Evolutionary conservation across 2,113 vertebrate species (phyloP), one percentile per base, ranked within the genome.

Genomic region (Pionites leucogaster): DNA sequence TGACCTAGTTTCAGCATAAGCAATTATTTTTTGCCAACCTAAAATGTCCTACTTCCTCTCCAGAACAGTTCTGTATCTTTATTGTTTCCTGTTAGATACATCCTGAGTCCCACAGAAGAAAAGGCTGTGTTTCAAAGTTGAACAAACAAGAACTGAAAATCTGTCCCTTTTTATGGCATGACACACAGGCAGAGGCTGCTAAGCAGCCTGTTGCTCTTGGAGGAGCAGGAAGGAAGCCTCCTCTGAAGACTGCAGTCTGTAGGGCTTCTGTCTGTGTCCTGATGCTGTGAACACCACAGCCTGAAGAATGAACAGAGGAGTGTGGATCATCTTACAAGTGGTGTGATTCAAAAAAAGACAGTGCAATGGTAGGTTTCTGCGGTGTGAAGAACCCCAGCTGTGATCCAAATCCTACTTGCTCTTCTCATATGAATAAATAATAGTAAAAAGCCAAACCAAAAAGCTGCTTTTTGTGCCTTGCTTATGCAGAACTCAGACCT

Each of bases 1-100:
- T 94, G 95, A 91, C 90, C 90, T 71, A 92, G 59, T 90, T 95
- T 93, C 87, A 93, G 75, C 64, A 9, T 7, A 91, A 76, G 67
- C 72, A 59, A 93, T 95, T 82, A 17, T 50, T 82, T 78, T 94
- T 91, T 86, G 78, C 88, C 63, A 80, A 81, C 74, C 71, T 94
- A 93, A 92, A 88, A 60, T 1, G 22, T 68, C 46, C 76, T 83
- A 59, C 42, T 93, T 95, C 93, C 88, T 96, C 72, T 90, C 68
- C 50, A 94, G 67, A 94, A 64, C 76, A 50, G 55, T 37, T 64
- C 68, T 65, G 33, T 42, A 88, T 90, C 90, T 90, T 90, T 94
- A 80, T 60, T 83, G 39, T 59, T 94, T 90, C 82, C 94, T 88
- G 59, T 76, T 86, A 90, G 85, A 78, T 31, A 72, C 67, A 80